phyloP scores from a whole-genome alignment of 2,888 invertebrate genomes.

The Meganola albula region DNA sequence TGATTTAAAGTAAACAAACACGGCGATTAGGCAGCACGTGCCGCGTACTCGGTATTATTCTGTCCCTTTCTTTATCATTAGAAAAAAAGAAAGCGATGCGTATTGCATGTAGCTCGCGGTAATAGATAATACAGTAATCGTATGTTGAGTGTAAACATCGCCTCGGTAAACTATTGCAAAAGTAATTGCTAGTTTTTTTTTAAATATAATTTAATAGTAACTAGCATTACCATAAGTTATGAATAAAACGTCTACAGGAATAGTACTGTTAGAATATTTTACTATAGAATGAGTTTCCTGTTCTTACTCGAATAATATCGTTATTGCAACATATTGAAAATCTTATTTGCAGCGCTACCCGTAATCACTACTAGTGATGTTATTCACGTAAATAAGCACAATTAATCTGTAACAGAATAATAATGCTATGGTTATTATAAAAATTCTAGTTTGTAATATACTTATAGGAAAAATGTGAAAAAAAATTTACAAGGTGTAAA shows the following conservation, averaged over 20 bases:
- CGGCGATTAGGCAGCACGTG: too few species aligned
- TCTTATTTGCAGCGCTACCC: neutral
- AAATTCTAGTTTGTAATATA: conserved; percentile 1
- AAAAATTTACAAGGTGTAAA: neutral
- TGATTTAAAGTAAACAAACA: too few species aligned
- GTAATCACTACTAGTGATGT: neutral
- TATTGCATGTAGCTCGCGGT: too few species aligned
- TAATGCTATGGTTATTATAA: conserved; percentile 1
- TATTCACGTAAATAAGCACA: conserved; percentile 1
- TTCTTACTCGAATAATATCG: neutral
- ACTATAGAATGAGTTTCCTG: neutral
- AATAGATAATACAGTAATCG: too few species aligned
- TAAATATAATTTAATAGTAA: neutral
- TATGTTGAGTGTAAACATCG: too few species aligned
- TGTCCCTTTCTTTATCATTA: too few species aligned
- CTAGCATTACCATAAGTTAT: neutral
- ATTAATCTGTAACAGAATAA: neutral
- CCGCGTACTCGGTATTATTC: too few species aligned
- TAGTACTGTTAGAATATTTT: neutral
- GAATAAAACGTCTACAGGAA: neutral
- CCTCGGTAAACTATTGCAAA: neutral
- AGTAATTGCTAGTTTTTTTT: neutral
- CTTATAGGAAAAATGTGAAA: neutral
- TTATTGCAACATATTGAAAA: conserved; percentile 1
- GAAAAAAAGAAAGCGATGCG: too few species aligned